Conservation (phyloP, 1,140 invertebrate genomes). For the Ephestia elutella region DNA sequence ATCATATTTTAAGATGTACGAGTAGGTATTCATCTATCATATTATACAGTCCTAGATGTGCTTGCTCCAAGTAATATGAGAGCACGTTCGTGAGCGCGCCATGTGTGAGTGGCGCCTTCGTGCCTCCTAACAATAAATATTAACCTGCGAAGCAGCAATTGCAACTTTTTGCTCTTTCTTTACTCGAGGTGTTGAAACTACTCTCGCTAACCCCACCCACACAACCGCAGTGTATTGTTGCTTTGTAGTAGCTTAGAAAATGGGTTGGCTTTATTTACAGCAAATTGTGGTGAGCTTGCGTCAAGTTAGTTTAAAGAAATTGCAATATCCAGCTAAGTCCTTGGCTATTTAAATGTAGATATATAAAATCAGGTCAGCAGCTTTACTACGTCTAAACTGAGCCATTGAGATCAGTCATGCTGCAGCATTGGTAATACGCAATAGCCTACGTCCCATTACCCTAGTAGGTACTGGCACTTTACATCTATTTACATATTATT, state of each 20-base stretch:
- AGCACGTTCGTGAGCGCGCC: neutral
- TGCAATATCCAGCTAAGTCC: neutral
- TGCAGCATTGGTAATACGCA: too few species aligned
- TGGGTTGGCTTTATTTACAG: conserved; percentile 4
- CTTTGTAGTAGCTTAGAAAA: neutral
- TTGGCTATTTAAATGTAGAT: neutral
- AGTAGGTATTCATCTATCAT: too few species aligned
- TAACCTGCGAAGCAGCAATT: conserved; percentile 15
- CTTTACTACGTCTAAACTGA: too few species aligned
- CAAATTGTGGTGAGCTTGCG: neutral
- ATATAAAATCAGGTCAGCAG: too few species aligned
- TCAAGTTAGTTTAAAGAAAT: conserved; percentile 2
- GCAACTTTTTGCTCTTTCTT: conserved; percentile 22
- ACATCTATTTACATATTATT: too few species aligned
- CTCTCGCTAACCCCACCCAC: conserved; percentile 6
- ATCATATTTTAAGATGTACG: too few species aligned
- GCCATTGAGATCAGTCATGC: too few species aligned
- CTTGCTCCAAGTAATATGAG: neutral
- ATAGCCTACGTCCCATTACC: too few species aligned
- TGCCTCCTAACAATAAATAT: conserved; percentile 27
- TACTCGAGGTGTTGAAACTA: conserved; percentile 18
- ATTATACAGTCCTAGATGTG: too few species aligned
- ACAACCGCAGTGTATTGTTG: conserved; percentile 1
- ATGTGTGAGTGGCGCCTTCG: conserved; percentile 23
- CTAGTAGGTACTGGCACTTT: too few species aligned